Percentiles rank a stretch among this genome's conserved stretches.
phyloP scores from a whole-genome alignment of 1,140 invertebrate species.

The Zaprionus inermis region DNA sequence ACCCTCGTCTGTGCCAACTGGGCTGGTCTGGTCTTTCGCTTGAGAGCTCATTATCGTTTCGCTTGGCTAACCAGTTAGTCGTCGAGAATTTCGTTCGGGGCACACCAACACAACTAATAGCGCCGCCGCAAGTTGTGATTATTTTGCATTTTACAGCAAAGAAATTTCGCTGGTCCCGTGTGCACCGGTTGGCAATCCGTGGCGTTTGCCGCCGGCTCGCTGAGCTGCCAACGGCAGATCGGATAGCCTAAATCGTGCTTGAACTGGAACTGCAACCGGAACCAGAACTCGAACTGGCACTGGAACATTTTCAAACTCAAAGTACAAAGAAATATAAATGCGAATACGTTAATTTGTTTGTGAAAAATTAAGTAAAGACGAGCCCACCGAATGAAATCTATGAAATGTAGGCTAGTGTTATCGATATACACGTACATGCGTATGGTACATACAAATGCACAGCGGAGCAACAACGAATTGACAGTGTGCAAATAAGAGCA shows the following conservation, averaged over 20 bases:
- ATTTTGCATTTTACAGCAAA: conserved; percentile 54
- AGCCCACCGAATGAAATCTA: conserved; percentile 42
- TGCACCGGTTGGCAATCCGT: conserved; percentile 43
- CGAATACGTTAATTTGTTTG: not conserved
- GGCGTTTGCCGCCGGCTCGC: conserved; percentile 68
- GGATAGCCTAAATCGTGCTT: not conserved
- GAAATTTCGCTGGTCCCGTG: conserved; percentile 51
- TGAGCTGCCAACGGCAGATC: conserved; percentile 48
- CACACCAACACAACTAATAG: conserved; percentile 43
- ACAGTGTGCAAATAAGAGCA: not conserved
- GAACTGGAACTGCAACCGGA: not conserved
- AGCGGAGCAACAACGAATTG: conserved; percentile 7
- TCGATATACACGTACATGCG: not conserved
- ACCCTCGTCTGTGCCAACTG: conserved; percentile 23
- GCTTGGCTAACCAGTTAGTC: conserved; percentile 82
- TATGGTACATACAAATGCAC: conserved; percentile 4
- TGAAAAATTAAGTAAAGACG: not conserved
- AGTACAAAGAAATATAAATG: conserved; percentile 13
- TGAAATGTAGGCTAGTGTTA: conserved; percentile 27
- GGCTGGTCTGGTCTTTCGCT: conserved; percentile 79
- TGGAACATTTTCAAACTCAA: not conserved
- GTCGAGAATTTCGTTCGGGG: conserved; percentile 57
- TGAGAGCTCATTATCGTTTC: conserved; percentile 84
- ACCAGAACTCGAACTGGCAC: too few relatives aligned
- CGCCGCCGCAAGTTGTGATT: conserved; percentile 58